phyloP scores from a whole-genome alignment of 2,797 vertebrate genomes.

The Urosaurus nigricauda region DNA sequence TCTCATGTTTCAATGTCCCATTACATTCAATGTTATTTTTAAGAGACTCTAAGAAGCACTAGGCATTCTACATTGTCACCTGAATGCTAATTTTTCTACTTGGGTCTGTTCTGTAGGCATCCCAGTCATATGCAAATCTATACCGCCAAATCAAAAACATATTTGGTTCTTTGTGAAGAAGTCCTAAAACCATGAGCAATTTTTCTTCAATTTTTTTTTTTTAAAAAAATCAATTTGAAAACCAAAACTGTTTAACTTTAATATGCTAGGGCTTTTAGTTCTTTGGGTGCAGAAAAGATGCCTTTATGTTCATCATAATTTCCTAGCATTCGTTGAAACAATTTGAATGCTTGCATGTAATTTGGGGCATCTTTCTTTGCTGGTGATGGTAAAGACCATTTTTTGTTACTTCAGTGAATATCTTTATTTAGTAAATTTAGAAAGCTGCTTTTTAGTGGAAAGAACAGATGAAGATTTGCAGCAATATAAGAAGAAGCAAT shows the following conservation, averaged over 20 bases:
- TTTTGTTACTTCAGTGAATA: neutral
- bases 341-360: constrained; percentile 47
- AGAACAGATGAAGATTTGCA: neutral
- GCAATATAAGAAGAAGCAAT: neutral
- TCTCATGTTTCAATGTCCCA: constrained; percentile 55
- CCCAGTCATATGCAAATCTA: constrained; percentile 72
- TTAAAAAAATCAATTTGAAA: constrained; percentile 39
- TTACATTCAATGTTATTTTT: constrained; percentile 53
- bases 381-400: constrained; percentile 13
- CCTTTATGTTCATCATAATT: constrained; percentile 24
- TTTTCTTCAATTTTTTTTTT: constrained; percentile 51
- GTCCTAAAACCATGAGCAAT: constrained; percentile 66
- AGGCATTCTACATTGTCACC: constrained; percentile 51
- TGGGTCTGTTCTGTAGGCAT: constrained; percentile 50
- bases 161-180: constrained; percentile 52
- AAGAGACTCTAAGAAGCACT: constrained; percentile 38
- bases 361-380: constrained; percentile 52
- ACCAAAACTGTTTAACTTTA: constrained; percentile 35
- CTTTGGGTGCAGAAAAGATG: neutral
- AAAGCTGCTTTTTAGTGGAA: neutral
- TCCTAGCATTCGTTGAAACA: constrained; percentile 37
- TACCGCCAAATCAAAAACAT: constrained; percentile 67
- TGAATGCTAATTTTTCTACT: constrained; percentile 47
- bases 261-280: neutral
- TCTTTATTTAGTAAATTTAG: constrained; percentile 15